These are phyloP conservation scores for Eremophila alpestris DNA, from an alignment of 2,797 vertebrate genomes.

Conservation along the genomic window DNA sequence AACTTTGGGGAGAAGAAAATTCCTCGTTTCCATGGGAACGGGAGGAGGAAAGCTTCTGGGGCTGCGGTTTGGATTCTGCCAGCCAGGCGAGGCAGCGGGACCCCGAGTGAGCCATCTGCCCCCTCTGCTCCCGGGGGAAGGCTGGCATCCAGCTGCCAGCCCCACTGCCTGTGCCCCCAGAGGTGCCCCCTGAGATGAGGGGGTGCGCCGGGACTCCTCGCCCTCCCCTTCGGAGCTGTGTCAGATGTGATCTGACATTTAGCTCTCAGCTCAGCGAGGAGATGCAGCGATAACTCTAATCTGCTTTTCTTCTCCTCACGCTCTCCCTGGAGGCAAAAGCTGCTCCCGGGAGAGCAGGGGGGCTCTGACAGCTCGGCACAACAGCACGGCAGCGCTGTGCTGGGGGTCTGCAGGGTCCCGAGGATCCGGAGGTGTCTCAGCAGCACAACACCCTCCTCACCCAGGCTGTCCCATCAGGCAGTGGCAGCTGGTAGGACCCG, in stretches of 20 bases:
- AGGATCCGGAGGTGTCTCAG: fast-evolving
- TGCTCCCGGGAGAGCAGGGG: neutral
- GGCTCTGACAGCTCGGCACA: neutral
- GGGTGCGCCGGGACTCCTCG: fast-evolving
- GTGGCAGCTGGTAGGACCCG: neutral
- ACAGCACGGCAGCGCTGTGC: fast-evolving
- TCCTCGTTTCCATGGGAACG: conserved; percentile 59
- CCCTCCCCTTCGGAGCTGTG: neutral
- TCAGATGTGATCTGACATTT: conserved; percentile 7
- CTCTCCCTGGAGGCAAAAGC: neutral
- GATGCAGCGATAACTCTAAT: conserved; percentile 23
- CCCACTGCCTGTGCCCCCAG: fast-evolving
- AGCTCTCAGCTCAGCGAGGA: neutral
- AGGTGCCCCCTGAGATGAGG: fast-evolving
- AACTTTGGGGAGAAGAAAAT: conserved; percentile 46
- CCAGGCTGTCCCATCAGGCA: fast-evolving
- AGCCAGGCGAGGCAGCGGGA: neutral
- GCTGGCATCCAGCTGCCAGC: neutral
- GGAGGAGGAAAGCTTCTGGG: conserved; percentile 51
- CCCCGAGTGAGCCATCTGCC: neutral
- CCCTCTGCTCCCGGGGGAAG: fast-evolving
- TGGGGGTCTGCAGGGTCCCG: too few relatives aligned
- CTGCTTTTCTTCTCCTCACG: neutral
- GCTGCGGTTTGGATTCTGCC: neutral
- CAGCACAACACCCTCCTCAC: neutral